Evolutionary conservation across 2,888 invertebrate genomes (phyloP), one percentile per base, ranked within the genome.

Genomic region (Chaetogeoica ovagalla): DNA sequence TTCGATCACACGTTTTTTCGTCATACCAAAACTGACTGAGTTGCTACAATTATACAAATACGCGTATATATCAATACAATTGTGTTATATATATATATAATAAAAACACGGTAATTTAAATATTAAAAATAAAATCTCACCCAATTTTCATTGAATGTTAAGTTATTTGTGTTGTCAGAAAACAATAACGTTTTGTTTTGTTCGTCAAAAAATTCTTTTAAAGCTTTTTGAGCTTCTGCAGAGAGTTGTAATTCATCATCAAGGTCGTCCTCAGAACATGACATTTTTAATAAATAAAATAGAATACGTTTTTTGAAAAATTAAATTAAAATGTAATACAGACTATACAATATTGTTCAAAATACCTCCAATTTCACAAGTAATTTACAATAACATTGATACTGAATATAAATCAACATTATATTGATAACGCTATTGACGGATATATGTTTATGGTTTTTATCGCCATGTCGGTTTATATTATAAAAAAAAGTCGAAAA

Each of bases 11-110:
- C 0, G 98, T 98, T 5, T 88, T 86, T 62, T 94, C 91, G 85
- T 93, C 91, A 85, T 98, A 98, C 98, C 98, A 98, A 88, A 98
- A 98, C 87, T 98, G 98, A 85, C 97, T 97, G 62, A 98, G 87
- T 94, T 98, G 96, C 97, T 96, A 86, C 13, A 89, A 88, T 83
- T 79, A 19, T 23, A 11, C n/a, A 21, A 23, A 17, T 17, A 70
- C 15, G 30, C 43, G 23, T 43, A 21, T 43, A 39, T 23, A 62
- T 13, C 17, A 59, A 21, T 48, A 71, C 15, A 39, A 37, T 7
- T 43, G 37, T 37, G 1, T 7, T 59, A 37, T 37, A 2, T n/a
- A 37, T 37, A 2, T n/a, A 13, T 23, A 52, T 7, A 21, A 69
- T 23, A 57, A 57, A 59, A 8, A 59, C n/a, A 60, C 23, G 37